phyloP scores from a whole-genome alignment of 2,797 vertebrate genomes.

The Sebastes matsubarae region DNA sequence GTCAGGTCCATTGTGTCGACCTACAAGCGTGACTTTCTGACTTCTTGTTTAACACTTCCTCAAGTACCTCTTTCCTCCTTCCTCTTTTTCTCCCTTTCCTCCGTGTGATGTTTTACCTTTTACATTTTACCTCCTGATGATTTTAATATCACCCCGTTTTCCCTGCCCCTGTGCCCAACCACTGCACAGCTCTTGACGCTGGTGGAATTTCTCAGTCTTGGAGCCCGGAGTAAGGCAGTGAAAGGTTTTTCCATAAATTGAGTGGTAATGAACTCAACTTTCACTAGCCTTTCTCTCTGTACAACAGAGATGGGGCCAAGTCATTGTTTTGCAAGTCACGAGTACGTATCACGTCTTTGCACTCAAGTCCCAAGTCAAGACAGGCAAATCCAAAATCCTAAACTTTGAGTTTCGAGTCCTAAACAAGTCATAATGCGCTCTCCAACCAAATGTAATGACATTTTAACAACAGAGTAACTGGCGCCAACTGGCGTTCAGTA shows the following conservation, averaged over 20 bases:
- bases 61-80: not conserved
- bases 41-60: constrained; percentile 5
- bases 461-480: no score
- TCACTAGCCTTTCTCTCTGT: constrained; percentile 5
- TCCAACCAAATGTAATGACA: no score
- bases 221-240: not conserved
- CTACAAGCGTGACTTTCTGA: not conserved
- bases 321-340: no score
- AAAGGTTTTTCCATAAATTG: not conserved
- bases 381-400: no score
- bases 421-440: no score
- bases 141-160: not conserved
- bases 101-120: constrained; percentile 12
- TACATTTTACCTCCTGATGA: not conserved
- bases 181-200: not conserved
- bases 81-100: not conserved
- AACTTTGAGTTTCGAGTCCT: no score
- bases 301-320: no score
- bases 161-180: not conserved
- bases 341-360: no score
- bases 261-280: constrained; percentile 6
- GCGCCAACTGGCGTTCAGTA: no score
- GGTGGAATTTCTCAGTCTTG: not conserved
- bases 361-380: no score
- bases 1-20: constrained; percentile 17